Base-by-base conservation (phyloP, 2,888 invertebrate genomes). In the Entomobrya multifasciata region DNA sequence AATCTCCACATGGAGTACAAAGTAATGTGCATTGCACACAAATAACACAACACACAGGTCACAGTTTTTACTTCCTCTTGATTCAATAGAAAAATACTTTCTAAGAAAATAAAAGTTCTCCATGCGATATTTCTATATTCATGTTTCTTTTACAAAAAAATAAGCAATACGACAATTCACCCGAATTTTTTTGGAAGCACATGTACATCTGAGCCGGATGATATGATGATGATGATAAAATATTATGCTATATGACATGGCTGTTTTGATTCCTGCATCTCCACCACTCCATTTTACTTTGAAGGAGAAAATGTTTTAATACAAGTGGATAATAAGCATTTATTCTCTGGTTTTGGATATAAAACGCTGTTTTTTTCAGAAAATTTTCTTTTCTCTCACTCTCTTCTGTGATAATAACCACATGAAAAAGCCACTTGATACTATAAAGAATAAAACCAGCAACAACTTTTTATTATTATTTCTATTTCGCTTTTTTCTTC, bases 401-500 rank as follows among this genome's bases (percentile, higher is more conserved):
- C 27, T 52, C 67, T 55, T 55, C 65, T 55, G 76, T 57, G 70
- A 72, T 86, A 86, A 80, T 74, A 80, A 30, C 55, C 41, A 74
- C 70, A 72, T 78, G 36, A 85, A 85, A 85, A 85, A 85, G 79
- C 85, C 85, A 87, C 83, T 87, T 89, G 88, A 83, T 82, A 87
- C 88, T 88, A 70, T 84, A 79, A 86, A 88, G 84, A 88, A 77
- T 74, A 30, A 11, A 55, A 76, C 55, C 84, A 36, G 8, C 36
- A 90, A 88, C 90, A 87, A 90, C 87, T 89, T 90, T 36, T 90
- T 89, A 87, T 87, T 86, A 60, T 47, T 80, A 65, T 79, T 84
- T 77, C 52, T 49, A 36, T 41, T 72, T 72, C 41, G 76, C 86
- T 88, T 89, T 88, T 89, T 88, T 84, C 67, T 80, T 86, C 80